phyloP scores from a whole-genome alignment of 1,140 invertebrate species.

The Ylistrum balloti region DNA sequence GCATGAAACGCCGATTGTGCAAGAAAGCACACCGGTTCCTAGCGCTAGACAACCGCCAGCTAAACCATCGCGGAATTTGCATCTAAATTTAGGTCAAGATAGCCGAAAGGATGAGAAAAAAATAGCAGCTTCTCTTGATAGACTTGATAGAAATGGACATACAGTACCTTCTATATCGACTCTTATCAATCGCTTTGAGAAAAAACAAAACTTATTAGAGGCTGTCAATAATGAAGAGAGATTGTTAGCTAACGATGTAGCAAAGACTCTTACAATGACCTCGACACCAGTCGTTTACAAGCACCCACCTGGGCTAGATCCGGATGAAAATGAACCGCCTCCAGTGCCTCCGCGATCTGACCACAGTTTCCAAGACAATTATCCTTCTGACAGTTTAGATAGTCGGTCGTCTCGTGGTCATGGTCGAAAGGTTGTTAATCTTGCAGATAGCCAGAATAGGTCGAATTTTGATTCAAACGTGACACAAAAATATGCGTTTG shows the following conservation, averaged over 20 bases:
- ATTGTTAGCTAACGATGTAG: conserved; percentile 6
- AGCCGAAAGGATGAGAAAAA: neutral
- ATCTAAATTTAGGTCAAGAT: conserved; percentile 25
- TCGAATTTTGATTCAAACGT: neutral
- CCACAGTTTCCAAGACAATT: conserved; percentile 19
- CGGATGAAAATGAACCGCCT: conserved; percentile 47
- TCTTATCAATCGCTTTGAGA: conserved; percentile 73
- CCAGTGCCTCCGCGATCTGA: conserved; percentile 56
- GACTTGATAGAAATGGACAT: conserved; percentile 29
- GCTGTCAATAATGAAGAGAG: conserved; percentile 43
- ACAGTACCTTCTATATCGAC: conserved; percentile 61
- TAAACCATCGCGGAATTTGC: conserved; percentile 43
- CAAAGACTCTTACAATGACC: conserved; percentile 70
- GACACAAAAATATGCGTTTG: neutral
- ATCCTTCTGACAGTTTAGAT: neutral
- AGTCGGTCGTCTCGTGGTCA: neutral
- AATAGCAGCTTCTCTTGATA: conserved; percentile 7
- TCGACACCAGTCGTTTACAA: conserved; percentile 69
- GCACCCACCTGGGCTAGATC: neutral
- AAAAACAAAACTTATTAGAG: conserved; percentile 55
- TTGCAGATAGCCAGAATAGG: neutral
- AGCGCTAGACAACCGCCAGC: neutral
- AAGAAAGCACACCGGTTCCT: conserved; percentile 41
- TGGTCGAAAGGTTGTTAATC: neutral
- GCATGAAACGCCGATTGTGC: neutral